phyloP scores from a whole-genome alignment of 2,888 invertebrate genomes.

The Meliscaeva auricollis region DNA sequence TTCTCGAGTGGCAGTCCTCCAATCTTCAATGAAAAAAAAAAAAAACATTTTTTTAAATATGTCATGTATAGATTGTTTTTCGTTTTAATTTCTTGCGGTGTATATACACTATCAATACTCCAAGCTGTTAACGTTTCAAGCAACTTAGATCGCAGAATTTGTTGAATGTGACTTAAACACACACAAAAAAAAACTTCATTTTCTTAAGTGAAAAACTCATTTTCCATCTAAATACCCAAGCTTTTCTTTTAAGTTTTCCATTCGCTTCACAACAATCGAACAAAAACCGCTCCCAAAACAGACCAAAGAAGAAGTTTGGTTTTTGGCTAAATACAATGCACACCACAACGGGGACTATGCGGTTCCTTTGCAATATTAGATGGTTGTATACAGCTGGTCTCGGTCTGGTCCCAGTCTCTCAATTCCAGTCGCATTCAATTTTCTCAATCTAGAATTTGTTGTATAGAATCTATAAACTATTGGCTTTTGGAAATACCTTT shows the following conservation, averaged over 20 bases:
- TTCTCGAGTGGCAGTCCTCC: no score
- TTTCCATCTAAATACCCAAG: conserved; percentile 15
- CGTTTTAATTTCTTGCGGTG: no score
- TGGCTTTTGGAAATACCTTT: conserved; percentile 64
- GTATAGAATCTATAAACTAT: conserved; percentile 66
- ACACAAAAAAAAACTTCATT: conserved; percentile 32
- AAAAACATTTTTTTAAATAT: no score
- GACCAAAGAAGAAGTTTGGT: conserved; percentile 9
- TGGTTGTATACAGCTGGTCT: background rate
- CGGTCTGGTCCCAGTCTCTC: background rate
- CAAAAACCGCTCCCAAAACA: conserved; percentile 37
- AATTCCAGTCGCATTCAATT: conserved; percentile 52
- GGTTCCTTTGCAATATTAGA: conserved; percentile 50
- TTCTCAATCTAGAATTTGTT: conserved; percentile 45
- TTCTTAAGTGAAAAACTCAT: conserved; percentile 41
- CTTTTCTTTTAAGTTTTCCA: conserved; percentile 36
- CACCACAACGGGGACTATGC: conserved; percentile 50
- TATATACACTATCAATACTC: no score
- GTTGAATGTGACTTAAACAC: background rate
- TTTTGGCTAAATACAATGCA: conserved; percentile 40
- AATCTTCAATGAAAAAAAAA: no score
- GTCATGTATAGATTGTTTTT: no score
- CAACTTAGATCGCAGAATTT: background rate
- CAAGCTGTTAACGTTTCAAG: background rate
- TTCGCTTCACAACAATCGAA: conserved; percentile 39